Percentiles rank a stretch among this genome's conserved stretches.
Evolutionary conservation across 2,888 invertebrate genomes (phyloP).

Genomic region (Watsonalla cultraria): DNA sequence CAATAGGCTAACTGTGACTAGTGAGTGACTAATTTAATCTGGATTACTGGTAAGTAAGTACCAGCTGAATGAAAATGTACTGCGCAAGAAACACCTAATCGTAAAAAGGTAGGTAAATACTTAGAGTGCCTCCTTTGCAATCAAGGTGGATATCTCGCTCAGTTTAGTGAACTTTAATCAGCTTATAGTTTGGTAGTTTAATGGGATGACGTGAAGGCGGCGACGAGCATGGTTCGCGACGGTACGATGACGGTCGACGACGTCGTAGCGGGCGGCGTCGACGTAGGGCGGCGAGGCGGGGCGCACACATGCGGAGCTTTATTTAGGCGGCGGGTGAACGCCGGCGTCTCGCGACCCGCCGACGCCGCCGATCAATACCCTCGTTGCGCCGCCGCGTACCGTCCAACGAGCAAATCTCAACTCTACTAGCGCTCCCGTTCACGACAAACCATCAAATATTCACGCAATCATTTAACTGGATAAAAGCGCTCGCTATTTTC

Average conservation of each 20-base stretch:
- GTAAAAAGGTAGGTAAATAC: too few species aligned
- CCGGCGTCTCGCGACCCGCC: conserved; percentile 71
- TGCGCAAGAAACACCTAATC: too few species aligned
- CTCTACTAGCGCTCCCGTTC: conserved; percentile 62
- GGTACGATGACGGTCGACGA: conserved; percentile 23
- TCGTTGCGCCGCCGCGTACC: conserved; percentile 73
- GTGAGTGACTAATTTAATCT: too few species aligned
- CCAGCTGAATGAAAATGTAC: too few species aligned
- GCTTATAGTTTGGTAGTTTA: conserved; percentile 12
- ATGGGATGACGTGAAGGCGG: conserved; percentile 18
- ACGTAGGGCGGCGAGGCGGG: conserved; percentile 59
- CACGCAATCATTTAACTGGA: conserved; percentile 67
- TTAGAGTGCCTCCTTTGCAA: too few species aligned
- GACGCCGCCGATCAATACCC: conserved; percentile 74
- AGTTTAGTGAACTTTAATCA: too few species aligned
- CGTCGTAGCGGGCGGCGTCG: conserved; percentile 31
- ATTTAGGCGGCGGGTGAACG: conserved; percentile 74
- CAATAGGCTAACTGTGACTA: too few species aligned
- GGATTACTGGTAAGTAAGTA: too few species aligned
- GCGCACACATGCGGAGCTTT: conserved; percentile 73
- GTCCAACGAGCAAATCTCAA: conserved; percentile 60
- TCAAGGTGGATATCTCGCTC: too few species aligned
- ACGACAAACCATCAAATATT: conserved; percentile 75
- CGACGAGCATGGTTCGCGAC: conserved; percentile 24
- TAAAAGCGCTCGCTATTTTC: conserved; percentile 43